Evolutionary conservation across 37 sponge, comb jelly and placozoan species (phyloP).

Genomic region (Oopsacas minuta): DNA sequence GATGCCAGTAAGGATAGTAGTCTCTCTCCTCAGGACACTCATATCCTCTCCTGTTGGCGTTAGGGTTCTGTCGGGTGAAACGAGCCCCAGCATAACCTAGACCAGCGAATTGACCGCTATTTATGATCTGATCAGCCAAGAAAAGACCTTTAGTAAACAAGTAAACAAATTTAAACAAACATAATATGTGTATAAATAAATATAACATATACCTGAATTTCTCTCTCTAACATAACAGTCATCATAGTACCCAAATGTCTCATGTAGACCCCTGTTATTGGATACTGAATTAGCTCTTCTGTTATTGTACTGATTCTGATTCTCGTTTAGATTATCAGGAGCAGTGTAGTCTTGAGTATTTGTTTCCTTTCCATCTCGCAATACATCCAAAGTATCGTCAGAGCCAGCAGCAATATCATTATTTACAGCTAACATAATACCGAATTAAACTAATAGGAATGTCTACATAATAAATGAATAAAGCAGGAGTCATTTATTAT

Average conservation of each 20-base stretch:
- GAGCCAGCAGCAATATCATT: background rate
- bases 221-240: conserved; percentile 63
- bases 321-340: background rate
- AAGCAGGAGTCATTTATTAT: background rate
- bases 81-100: conserved; percentile 50
- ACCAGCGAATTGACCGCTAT: conserved; percentile 25
- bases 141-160: too few species aligned
- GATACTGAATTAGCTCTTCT: conserved; percentile 31
- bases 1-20: conserved; percentile 99
- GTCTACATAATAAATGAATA: background rate
- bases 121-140: conserved; percentile 85
- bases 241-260: conserved; percentile 70
- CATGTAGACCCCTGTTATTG: conserved; percentile 64
- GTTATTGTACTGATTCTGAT: conserved; percentile 9
- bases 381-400: background rate
- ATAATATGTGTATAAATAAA: too few species aligned
- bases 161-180: too few species aligned
- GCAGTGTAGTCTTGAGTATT: conserved; percentile 48
- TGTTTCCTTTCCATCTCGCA: conserved; percentile 70
- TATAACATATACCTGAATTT: conserved; percentile 42
- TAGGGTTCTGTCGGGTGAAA: conserved; percentile 88
- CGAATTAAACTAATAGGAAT: background rate
- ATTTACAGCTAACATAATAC: background rate
- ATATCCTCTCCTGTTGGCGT: conserved; percentile 88
- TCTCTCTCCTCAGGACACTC: conserved; percentile 99